These are phyloP conservation scores for Sporophila hypoxantha DNA, from an alignment of 2,113 vertebrate species.

Conservation along the genomic window DNA sequence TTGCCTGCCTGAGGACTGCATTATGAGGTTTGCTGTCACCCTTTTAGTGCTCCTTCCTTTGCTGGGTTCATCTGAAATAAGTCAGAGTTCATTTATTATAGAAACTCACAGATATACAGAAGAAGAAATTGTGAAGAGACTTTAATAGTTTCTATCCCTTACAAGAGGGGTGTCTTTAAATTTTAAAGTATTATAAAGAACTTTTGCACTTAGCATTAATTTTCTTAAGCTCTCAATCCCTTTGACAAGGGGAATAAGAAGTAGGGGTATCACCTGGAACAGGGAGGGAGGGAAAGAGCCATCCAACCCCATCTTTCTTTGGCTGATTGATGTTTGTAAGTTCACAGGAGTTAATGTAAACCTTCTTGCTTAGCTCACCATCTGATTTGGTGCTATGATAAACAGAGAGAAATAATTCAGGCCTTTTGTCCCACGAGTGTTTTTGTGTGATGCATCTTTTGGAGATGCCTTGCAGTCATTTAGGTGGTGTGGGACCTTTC, in stretches of 20 bases:
- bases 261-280: background rate
- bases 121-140: background rate
- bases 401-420: background rate
- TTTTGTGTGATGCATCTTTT: background rate
- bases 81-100: background rate
- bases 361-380: background rate
- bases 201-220: background rate
- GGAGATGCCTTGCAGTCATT: background rate
- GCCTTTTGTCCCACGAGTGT: rapidly evolving
- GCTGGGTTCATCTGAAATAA: background rate
- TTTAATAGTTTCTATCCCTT: background rate
- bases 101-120: background rate
- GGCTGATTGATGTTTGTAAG: background rate
- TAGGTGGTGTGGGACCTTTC: background rate
- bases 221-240: background rate
- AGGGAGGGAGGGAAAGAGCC: background rate
- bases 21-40: background rate
- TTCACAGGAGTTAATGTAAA: background rate
- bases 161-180: background rate
- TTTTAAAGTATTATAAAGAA: background rate
- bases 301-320: background rate
- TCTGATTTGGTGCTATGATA: background rate
- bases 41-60: background rate
- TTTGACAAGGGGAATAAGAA: background rate
- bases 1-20: background rate